Evolutionary conservation across 2,113 vertebrate species (phyloP), one percentile per base, ranked within the genome.

Genomic region (Cephalopterus ornatus): DNA sequence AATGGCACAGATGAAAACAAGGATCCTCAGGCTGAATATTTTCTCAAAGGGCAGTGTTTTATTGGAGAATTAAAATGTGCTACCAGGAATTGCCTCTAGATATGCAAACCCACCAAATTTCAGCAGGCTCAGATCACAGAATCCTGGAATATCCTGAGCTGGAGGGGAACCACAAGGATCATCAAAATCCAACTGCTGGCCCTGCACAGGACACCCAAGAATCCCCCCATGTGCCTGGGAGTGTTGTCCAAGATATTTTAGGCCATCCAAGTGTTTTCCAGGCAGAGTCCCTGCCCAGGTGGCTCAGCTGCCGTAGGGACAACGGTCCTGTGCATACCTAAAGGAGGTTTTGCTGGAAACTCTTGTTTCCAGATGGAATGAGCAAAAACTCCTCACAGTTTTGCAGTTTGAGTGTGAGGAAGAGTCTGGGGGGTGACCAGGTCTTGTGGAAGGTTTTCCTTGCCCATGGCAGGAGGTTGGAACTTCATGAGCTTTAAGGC

Each of bases 311-410:
- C 39, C 1, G 0, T 3, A n/a, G 53, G 67, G 61, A 44, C 47
- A 37, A 13, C 0, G 1, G 37, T 63, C 33, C 27, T 15, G n/a
- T 33, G 13, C 5, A 4, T 33, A 9, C 47, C 62, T 61, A 5
- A 49, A 66, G 42, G 85, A 9, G 41, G 47, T 12, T 92, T 6
- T 72, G 52, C 59, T 71, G 35, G 11, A 72, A 71, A 13, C 19
- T 55, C 5, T 22, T 6, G 5, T 55, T 72, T 81, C 47, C 28
- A 50, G 28, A 17, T 41, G 15, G 30, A 28, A 61, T 0, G 5
- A 65, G 46, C 74, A 55, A 58, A 66, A 76, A 44, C 47, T 59
- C 35, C 46, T 61, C 42, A 61, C 26, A 41, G 18, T 19, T 14
- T 44, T 65, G 41, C 33, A 4, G 12, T 55, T 11, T 23, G 11